Conservation (phyloP, 2,797 vertebrate species). For the Rachycentron canadum region DNA sequence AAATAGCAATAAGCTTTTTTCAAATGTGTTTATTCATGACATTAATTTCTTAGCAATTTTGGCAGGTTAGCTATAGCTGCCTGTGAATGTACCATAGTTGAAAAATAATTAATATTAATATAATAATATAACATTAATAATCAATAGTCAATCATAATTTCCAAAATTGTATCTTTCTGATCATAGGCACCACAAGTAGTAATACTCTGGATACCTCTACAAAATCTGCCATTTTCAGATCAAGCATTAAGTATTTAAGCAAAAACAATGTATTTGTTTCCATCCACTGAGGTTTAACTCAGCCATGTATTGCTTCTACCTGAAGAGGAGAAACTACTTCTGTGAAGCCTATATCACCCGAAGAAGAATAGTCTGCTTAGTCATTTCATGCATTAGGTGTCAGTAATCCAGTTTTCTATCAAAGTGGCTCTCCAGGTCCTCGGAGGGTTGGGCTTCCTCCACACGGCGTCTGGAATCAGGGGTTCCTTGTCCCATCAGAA, state of each 20-base stretch:
- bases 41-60: neutral
- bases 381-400: constrained; percentile 36
- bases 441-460: constrained; percentile 35
- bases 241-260: constrained; percentile 11
- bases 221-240: neutral
- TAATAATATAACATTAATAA: no score
- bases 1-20: no score
- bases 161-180: neutral
- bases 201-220: neutral
- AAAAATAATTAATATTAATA: no score
- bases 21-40: no score
- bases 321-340: constrained; percentile 2
- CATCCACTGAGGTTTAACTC: constrained; percentile 20
- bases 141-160: neutral
- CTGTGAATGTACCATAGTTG: neutral
- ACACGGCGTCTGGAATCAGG: constrained; percentile 41
- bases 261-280: neutral
- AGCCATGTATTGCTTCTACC: constrained; percentile 16
- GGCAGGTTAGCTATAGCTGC: neutral
- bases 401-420: constrained; percentile 62
- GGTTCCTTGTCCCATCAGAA: constrained; percentile 50
- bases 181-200: neutral
- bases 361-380: constrained; percentile 10
- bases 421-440: constrained; percentile 39
- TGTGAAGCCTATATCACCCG: constrained; percentile 22